Conservation (phyloP, 2,113 vertebrate species). For the Theristicus caerulescens region DNA sequence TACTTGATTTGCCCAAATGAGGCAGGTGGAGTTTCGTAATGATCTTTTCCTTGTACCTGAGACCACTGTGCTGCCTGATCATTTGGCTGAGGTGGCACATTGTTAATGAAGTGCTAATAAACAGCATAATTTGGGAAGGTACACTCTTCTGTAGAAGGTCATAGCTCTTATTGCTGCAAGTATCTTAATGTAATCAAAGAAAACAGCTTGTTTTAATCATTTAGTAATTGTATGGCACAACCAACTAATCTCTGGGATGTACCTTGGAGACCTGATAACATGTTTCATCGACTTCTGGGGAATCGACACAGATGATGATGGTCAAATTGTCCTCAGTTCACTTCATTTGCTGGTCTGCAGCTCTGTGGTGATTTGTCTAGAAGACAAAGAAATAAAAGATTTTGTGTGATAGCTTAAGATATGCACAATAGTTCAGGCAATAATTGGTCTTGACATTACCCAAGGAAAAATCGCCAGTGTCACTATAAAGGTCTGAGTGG, state of each 20-base stretch:
- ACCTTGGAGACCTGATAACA: conserved; percentile 7
- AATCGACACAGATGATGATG: background rate
- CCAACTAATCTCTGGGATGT: background rate
- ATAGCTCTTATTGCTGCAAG: background rate
- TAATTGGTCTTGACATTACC: background rate
- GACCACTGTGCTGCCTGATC: background rate
- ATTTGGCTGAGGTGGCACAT: background rate
- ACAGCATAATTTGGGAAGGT: conserved; percentile 38
- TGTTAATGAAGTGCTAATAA: conserved; percentile 27
- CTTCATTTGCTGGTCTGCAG: background rate
- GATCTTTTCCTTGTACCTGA: background rate
- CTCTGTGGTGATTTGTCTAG: conserved; percentile 20
- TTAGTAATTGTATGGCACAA: conserved; percentile 6
- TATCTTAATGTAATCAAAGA: background rate
- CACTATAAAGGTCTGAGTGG: background rate
- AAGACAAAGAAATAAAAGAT: conserved; percentile 40
- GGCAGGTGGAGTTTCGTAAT: background rate
- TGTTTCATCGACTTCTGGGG: background rate
- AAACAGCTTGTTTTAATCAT: conserved; percentile 41
- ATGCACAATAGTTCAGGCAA: background rate
- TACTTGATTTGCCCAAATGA: conserved; percentile 6
- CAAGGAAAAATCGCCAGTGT: background rate
- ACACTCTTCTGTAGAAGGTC: background rate
- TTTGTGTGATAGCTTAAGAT: background rate
- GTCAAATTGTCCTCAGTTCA: background rate